Base-by-base conservation (phyloP, 2,797 vertebrate species). In the Gephyroberyx darwinii region DNA sequence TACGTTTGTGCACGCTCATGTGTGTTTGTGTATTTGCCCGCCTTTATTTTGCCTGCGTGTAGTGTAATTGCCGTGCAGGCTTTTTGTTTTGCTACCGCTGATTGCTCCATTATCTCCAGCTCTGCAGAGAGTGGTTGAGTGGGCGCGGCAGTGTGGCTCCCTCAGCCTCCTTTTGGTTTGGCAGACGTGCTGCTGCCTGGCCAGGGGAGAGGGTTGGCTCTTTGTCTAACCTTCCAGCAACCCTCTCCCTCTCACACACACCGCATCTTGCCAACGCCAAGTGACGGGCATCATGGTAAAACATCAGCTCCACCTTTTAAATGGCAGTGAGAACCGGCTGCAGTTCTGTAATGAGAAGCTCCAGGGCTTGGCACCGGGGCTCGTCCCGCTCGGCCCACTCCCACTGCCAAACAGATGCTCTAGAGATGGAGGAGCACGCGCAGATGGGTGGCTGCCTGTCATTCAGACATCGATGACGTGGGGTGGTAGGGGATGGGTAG, bases 361-460 rank as follows among this genome's bases (percentile, higher is more conserved):
- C 62, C 61, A 35, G 80, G 80, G 72, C 82, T 85, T 89, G 84
- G 85, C 86, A 80, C 37, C 43, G 13, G 35, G 47, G 53, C 78
- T 81, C 33, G 53, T 69, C 31, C 60, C 68, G 47, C 77, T 57
- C 37, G 17, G 54, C 53, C 73, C 69, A 64, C 72, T 75, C 65
- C 63, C 60, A 55, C 68, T 57, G 79, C 84, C 75, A 81, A 81
- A 78, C 79, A 83, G 79, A 81, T 76, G 84, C 81, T 81, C 51
- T 75, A 65, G 71, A 80, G 76, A 81, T 74, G 69, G 43, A 70
- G 77, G 43, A 63, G 59, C 14, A 16, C 37, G 57, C 35, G 60
- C 81, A 78, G 71, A 85, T 72, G 73, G 77, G 65, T 62, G 5
- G 0, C 31, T 76, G 81, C 59, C 65, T 76, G 71, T 79, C 83